Conservation (phyloP, 2,113 vertebrate species). For the Embiotoca jacksoni region DNA sequence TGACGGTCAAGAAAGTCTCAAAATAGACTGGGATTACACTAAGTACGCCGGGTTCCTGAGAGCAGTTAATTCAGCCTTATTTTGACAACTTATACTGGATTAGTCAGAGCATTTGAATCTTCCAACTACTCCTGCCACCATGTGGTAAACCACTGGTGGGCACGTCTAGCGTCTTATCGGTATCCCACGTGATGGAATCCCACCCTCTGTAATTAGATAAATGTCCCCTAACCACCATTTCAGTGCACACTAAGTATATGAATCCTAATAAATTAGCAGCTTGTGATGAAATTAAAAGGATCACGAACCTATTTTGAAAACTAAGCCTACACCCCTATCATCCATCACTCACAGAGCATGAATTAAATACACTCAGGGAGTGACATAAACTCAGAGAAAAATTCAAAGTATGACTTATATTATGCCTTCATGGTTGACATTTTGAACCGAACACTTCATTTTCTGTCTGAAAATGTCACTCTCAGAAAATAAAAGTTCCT, state of each 20-base stretch:
- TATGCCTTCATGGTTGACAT: conserved; percentile 60
- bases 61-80: conserved; percentile 31
- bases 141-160: conserved; percentile 53
- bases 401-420: conserved; percentile 39
- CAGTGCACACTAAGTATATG: conserved; percentile 40
- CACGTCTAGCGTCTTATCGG: conserved; percentile 55
- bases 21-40: conserved; percentile 21
- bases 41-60: conserved; percentile 15
- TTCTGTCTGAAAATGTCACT: conserved; percentile 65
- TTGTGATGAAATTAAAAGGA: conserved; percentile 64
- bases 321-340: conserved; percentile 25
- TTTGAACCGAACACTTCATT: conserved; percentile 52
- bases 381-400: conserved; percentile 53
- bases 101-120: conserved; percentile 27
- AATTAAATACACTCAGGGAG: conserved; percentile 29
- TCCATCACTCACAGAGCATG: conserved; percentile 40
- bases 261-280: conserved; percentile 68
- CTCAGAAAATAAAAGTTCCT: conserved; percentile 52
- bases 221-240: conserved; percentile 43
- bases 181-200: conserved; percentile 42
- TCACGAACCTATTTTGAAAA: conserved; percentile 47
- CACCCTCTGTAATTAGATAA: conserved; percentile 63
- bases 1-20: conserved; percentile 33
- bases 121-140: conserved; percentile 34
- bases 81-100: conserved; percentile 46